Evolutionary conservation across 1,140 invertebrate species (phyloP).

Genomic region (Amyelois transitella): DNA sequence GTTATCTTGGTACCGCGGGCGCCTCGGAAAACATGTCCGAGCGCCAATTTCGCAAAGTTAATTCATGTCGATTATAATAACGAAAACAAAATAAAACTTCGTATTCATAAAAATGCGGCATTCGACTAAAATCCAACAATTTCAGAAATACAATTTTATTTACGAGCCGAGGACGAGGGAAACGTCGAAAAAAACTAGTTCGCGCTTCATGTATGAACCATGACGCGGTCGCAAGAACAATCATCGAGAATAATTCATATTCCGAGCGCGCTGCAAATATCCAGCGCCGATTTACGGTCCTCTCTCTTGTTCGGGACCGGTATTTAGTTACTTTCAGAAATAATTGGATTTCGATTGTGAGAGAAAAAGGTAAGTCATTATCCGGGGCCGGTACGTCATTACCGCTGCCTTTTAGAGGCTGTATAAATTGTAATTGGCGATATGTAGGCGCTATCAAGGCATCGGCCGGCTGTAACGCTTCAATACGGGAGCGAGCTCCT

Average conservation of each 20-base stretch:
- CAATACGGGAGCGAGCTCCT: slow-evolving; percentile 29
- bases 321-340: slow-evolving; percentile 67
- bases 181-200: slow-evolving; percentile 62
- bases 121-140: slow-evolving; percentile 38
- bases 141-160: slow-evolving; percentile 49
- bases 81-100: slow-evolving; percentile 3
- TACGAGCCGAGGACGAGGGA: slow-evolving; percentile 33
- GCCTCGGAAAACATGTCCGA: slow-evolving; percentile 32
- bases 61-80: neutral
- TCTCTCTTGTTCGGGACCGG: slow-evolving; percentile 39
- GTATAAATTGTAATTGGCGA: slow-evolving; percentile 62
- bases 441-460: slow-evolving; percentile 33
- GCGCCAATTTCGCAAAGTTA: slow-evolving; percentile 34
- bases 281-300: slow-evolving; percentile 53
- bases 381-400: slow-evolving; percentile 47
- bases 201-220: slow-evolving; percentile 73
- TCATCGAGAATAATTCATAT: slow-evolving; percentile 73
- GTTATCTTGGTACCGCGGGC: slow-evolving; percentile 50
- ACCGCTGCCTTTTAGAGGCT: slow-evolving; percentile 58
- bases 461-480: slow-evolving; percentile 46
- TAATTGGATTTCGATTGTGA: slow-evolving; percentile 72
- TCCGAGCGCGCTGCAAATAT: slow-evolving; percentile 71
- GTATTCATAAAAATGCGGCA: slow-evolving; percentile 26
- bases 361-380: slow-evolving; percentile 34
- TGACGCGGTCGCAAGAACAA: slow-evolving; percentile 66